These are phyloP conservation scores for Limnothrissa miodon DNA, from an alignment of 2,113 vertebrate species.

Conservation along the genomic window DNA sequence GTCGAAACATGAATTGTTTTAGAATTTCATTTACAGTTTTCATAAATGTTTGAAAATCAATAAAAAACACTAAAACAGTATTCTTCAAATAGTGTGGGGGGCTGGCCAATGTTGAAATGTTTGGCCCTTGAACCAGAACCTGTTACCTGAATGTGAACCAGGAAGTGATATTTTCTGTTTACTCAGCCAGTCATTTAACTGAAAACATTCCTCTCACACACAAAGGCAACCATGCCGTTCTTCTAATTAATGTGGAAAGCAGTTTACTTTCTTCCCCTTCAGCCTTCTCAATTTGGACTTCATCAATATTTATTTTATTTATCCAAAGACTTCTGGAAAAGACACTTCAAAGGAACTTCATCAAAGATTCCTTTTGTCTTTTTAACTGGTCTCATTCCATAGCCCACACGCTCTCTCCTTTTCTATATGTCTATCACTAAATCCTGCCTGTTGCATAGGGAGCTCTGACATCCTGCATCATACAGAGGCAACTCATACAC, in stretches of 20 bases:
- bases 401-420: slow-evolving; percentile 52
- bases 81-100: background rate
- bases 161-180: slow-evolving; percentile 64
- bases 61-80: background rate
- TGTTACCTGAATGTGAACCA: background rate
- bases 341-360: slow-evolving; percentile 96
- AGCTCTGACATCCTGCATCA: slow-evolving; percentile 77
- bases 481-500: background rate
- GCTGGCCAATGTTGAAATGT: background rate
- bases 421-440: slow-evolving; percentile 91
- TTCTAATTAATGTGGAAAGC: slow-evolving; percentile 92
- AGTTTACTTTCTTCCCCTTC: slow-evolving; percentile 85
- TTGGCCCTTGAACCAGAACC: background rate
- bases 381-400: slow-evolving; percentile 76
- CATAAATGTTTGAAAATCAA: too few relatives aligned
- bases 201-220: slow-evolving; percentile 86
- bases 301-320: slow-evolving; percentile 99
- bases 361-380: slow-evolving; percentile 96
- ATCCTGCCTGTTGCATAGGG: slow-evolving; percentile 82
- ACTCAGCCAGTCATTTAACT: slow-evolving; percentile 80
- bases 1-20: too few relatives aligned
- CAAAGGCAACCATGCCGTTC: slow-evolving; percentile 78
- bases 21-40: too few relatives aligned
- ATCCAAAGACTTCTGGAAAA: slow-evolving; percentile 95
- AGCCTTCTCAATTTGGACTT: slow-evolving; percentile 97